Conservation (phyloP, 2,888 invertebrate species). For the Tipula helvola region DNA sequence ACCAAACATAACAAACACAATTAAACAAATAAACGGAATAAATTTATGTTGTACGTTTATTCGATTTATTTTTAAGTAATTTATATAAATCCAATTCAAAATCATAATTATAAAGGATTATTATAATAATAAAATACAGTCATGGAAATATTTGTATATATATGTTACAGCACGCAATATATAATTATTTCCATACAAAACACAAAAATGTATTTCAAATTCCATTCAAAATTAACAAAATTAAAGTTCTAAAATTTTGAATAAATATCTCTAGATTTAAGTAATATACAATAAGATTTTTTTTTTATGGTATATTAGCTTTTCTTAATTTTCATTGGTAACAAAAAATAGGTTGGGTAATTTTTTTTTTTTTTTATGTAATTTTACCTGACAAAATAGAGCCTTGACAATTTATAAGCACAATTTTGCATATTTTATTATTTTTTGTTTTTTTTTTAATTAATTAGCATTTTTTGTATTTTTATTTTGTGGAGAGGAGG, state of each 20-base stretch:
- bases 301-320: conserved; percentile 5
- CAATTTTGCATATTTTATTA: conserved; percentile 11
- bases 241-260: neutral
- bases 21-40: neutral
- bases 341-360: neutral
- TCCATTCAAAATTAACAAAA: neutral
- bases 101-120: neutral
- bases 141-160: neutral
- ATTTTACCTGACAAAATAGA: conserved; percentile 37
- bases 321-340: conserved; percentile 10
- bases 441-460: neutral
- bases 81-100: neutral
- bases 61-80: neutral
- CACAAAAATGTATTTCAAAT: neutral
- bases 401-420: conserved; percentile 27
- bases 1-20: neutral
- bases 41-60: neutral
- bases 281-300: neutral
- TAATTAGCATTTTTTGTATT: neutral
- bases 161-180: neutral
- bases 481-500: neutral
- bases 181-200: neutral
- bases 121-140: neutral
- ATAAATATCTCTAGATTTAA: neutral
- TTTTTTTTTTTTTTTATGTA: conserved; percentile 16